phyloP scores from a whole-genome alignment of 2,888 invertebrate genomes.

The Aleiodes leptofemur region DNA sequence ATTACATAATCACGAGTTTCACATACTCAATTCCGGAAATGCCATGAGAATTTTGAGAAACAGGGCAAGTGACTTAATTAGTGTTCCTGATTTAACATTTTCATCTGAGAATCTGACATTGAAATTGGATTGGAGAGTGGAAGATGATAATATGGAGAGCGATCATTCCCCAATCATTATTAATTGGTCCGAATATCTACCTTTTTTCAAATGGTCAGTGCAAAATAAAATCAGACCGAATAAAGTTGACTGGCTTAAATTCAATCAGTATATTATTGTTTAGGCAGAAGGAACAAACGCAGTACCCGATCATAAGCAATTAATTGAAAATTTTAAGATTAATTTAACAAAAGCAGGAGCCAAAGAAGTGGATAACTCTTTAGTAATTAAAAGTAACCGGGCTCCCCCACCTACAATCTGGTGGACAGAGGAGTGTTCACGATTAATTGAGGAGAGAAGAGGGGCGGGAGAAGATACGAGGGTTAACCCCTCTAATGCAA shows the following conservation, averaged over 20 bases:
- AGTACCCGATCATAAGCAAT: background rate
- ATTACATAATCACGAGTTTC: background rate
- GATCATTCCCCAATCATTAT: background rate
- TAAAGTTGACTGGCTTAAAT: constrained; percentile 3
- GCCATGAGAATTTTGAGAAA: background rate
- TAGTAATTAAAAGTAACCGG: too few relatives aligned
- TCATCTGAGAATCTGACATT: background rate
- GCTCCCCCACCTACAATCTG: constrained; percentile 1
- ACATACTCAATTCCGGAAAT: background rate
- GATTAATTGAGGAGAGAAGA: constrained; percentile 4
- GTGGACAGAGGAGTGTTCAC: background rate
- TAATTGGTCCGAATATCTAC: background rate
- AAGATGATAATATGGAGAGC: background rate
- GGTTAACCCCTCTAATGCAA: background rate
- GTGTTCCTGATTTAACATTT: background rate
- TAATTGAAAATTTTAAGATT: background rate
- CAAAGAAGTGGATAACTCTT: background rate
- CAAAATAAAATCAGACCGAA: background rate
- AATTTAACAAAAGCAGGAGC: background rate
- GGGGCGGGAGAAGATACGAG: background rate
- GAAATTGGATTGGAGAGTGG: background rate
- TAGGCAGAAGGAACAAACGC: background rate
- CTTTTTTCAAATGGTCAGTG: background rate
- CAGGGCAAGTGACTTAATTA: background rate
- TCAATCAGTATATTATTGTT: background rate